Base-by-base conservation (phyloP, 2,797 vertebrate genomes). In the Tiaroga cobitis region DNA sequence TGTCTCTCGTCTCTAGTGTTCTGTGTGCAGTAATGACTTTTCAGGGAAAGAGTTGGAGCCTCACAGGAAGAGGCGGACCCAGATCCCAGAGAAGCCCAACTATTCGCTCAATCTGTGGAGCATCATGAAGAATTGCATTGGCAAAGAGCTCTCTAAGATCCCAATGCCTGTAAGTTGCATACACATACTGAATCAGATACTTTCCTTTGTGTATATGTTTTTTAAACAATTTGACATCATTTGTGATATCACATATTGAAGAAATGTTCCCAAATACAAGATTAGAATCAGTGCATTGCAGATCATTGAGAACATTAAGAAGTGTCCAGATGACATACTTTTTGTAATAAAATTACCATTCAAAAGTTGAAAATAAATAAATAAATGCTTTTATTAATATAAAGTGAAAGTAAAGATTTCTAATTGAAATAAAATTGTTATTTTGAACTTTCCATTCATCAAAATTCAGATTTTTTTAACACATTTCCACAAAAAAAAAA, bases 81-180 rank as follows among this genome's bases (percentile, higher is more conserved):
- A 92, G 83, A 96, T 99, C 88, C 96, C 98, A n/a, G 95, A 98
- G 93, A 99, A 99, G 88, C 98, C 98, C 77, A 99, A 99, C 93
- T 99, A 99, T 85, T 99, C 98, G 87, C 97, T 99, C 92, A 99
- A 99, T 83, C 94, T 99, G 83, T 99, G 98, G 98, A 99, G 98
- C 93, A 99, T 99, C 93, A 99, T 99, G 98, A 99, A 99, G 92
- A 99, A 99, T 93, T 99, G 98, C 93, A 99, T 99, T 0, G 98
- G 98, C 87, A 99, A 99, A 91, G 98, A 99, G 90, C 96, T 99
- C 59, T 99, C 98, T 77, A 99, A 99, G 93, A 99, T 99, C 80
- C 98, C 98, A 34, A 98, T 98, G 98, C 97, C 97, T 67, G 98
- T 99, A 93, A 95, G 97, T 91, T 63, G 24, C 63, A 21, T 32